Conservation (phyloP, 92 coral and sea anemone species). For the Zoanthus sociatus region DNA sequence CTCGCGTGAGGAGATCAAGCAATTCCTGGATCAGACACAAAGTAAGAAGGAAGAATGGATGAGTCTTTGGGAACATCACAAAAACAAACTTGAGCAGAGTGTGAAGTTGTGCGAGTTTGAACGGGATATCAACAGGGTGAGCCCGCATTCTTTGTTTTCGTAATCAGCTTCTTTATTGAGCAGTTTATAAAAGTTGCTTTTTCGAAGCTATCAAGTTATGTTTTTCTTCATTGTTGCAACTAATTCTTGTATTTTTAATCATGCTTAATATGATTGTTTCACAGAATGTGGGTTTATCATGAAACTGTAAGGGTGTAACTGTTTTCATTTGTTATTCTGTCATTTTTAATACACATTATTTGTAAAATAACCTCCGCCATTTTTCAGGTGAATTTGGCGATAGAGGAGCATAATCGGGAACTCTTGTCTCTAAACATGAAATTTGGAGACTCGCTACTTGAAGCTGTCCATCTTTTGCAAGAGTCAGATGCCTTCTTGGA, state of each 20-base stretch:
- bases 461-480: slow-evolving; percentile 93
- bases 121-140: slow-evolving; percentile 89
- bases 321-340: not conserved
- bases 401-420: slow-evolving; percentile 91
- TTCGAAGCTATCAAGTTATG: not conserved
- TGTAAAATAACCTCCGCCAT: not conserved
- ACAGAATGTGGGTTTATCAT: too few relatives aligned
- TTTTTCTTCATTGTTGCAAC: not conserved
- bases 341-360: not conserved
- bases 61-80: slow-evolving; percentile 96
- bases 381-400: slow-evolving; percentile 83
- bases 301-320: too few relatives aligned
- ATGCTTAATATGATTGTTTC: too few relatives aligned
- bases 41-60: slow-evolving; percentile 92
- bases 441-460: slow-evolving; percentile 88
- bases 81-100: slow-evolving; percentile 91
- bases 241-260: too few relatives aligned
- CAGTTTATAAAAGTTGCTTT: not conserved
- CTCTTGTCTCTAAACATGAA: slow-evolving; percentile 84
- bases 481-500: slow-evolving; percentile 94
- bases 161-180: too few relatives aligned
- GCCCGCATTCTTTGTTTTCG: not conserved
- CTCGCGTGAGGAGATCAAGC: slow-evolving; percentile 95
- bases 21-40: slow-evolving; percentile 89
- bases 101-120: slow-evolving; percentile 94